phyloP scores from a whole-genome alignment of 1,140 invertebrate species.

The Euwallacea fornicatus region DNA sequence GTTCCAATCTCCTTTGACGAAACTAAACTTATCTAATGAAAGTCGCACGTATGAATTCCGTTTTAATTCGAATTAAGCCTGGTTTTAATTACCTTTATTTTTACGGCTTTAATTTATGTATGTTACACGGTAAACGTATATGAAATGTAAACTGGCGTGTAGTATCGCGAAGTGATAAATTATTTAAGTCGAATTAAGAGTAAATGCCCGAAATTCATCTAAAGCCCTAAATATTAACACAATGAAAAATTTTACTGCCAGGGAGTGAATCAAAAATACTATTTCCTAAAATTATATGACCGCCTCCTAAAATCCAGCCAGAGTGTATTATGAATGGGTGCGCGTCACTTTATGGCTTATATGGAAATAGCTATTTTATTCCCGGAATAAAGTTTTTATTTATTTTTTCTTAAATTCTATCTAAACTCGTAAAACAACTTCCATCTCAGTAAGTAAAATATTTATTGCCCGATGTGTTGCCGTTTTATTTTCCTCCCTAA shows the following conservation, averaged over 20 bases:
- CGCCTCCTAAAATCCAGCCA: slow-evolving; percentile 6
- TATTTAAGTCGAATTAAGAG: too few species aligned
- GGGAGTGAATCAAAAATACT: slow-evolving; percentile 29
- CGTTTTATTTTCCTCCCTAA: slow-evolving; percentile 27
- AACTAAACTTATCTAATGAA: too few species aligned
- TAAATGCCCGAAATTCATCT: neutral
- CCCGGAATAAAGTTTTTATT: slow-evolving; percentile 28
- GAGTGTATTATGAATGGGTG: slow-evolving; percentile 23
- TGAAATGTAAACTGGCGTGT: too few species aligned
- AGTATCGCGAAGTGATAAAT: too few species aligned
- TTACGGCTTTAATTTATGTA: too few species aligned
- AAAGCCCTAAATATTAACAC: slow-evolving; percentile 27
- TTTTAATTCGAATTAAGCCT: too few species aligned
- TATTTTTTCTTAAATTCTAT: slow-evolving; percentile 37
- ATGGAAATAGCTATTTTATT: slow-evolving; percentile 36
- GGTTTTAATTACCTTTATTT: too few species aligned
- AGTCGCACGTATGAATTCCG: too few species aligned
- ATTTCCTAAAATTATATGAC: slow-evolving; percentile 28
- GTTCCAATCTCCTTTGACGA: too few species aligned
- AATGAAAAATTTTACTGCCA: slow-evolving; percentile 29
- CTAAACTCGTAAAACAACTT: slow-evolving; percentile 35
- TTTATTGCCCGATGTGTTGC: slow-evolving; percentile 35
- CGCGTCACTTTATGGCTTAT: slow-evolving; percentile 35
- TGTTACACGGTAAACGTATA: too few species aligned
- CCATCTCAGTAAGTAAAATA: slow-evolving; percentile 35